Base-by-base conservation (phyloP, 2,113 vertebrate genomes). In the Pagrus major region DNA sequence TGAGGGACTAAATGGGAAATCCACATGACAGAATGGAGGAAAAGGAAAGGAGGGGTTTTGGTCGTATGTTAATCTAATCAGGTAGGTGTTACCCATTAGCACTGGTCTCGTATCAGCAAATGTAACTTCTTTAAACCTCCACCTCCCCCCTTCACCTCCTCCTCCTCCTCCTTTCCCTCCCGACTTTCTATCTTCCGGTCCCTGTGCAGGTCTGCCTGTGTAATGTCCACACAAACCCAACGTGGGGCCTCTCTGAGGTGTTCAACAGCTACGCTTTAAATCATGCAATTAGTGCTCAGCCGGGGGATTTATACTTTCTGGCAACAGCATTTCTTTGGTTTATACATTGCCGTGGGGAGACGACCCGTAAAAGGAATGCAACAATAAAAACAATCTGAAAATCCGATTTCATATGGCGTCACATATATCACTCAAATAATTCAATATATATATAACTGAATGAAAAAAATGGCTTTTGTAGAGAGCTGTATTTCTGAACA, bases 271-370 rank as follows among this genome's bases (percentile, higher is more conserved):
- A 84, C 21, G 54, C 76, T 84, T 84, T 89, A 90, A 91, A 89
- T 91, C 79, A 72, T 79, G 55, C 72, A 87, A 91, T 90, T 90
- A 91, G 81, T 89, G 80, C 63, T 80, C 63, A 78, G 76, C 44
- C 16, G 23, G 23, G 81, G 81, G 69, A 86, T 83, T 87, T 81
- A 83, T 78, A 56, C 67, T 78, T 77, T 81, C 52, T 89, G 64
- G 76, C 66, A 83, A 68, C 73, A 83, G 55, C 59, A 52, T 20
- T 61, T 73, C 51, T 76, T 75, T 44, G 16, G 47, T 67, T 85
- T 80, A 84, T 78, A 75, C 76, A 51, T 42, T 49, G 37, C 81
- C 52, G 0, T 33, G 18, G 73, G 77, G 81, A 76, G 35, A 81
- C 15, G 5, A 67, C 76, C 78, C 42, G 25, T 54, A 33, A 86